A percentile compares a stretch with the other conserved stretches of the same genome.
Conservation (phyloP, 2,888 invertebrate genomes). For the Drosophila prolongata region DNA sequence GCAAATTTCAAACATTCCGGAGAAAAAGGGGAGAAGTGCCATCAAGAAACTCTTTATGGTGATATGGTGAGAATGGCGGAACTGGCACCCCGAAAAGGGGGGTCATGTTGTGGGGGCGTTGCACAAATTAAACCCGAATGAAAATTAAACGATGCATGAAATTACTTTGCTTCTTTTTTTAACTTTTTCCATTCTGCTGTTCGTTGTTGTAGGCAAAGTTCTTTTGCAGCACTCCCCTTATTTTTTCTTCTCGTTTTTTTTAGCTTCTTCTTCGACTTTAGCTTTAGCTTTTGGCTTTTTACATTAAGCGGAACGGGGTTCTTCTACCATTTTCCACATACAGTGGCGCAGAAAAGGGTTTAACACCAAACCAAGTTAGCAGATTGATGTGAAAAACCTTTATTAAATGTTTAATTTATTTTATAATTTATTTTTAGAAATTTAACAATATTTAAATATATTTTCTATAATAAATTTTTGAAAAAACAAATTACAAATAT, state of each 20-base stretch:
- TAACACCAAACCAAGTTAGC: not conserved
- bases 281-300: conserved; percentile 53
- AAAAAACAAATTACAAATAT: too few species aligned
- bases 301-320: conserved; percentile 24
- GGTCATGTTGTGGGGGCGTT: conserved; percentile 48
- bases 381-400: too few species aligned
- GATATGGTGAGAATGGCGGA: conserved; percentile 59
- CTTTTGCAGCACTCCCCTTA: conserved; percentile 5
- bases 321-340: conserved; percentile 16
- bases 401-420: too few species aligned
- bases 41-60: conserved; percentile 50
- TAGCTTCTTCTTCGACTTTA: conserved; percentile 51
- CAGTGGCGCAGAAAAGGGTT: conserved; percentile 2
- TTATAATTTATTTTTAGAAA: too few species aligned
- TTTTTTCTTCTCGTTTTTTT: not conserved
- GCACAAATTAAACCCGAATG: conserved; percentile 83
- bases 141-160: conserved; percentile 83
- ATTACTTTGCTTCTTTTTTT: conserved; percentile 76
- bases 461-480: too few species aligned
- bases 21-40: conserved; percentile 33
- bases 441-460: too few species aligned
- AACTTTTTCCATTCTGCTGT: conserved; percentile 6
- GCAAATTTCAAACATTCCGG: conserved; percentile 68
- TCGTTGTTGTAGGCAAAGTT: conserved; percentile 49
- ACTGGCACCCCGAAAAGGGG: not conserved